Evolutionary conservation across 2,113 vertebrate genomes (phyloP).

Genomic region (Argyrosomus japonicus): DNA sequence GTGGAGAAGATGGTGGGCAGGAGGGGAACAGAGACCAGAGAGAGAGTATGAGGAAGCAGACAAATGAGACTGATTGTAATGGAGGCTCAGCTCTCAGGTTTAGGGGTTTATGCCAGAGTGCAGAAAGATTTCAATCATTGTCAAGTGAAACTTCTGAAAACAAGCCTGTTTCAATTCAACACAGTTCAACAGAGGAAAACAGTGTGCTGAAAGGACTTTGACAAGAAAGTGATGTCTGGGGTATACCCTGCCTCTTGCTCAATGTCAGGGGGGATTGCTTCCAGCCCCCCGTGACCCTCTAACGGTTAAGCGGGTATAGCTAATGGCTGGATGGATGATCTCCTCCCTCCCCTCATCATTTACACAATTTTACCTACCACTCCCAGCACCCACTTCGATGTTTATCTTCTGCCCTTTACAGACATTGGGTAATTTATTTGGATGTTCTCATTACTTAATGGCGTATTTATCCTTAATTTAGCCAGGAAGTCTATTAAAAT

Average conservation of each 20-base stretch:
- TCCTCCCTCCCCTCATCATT: neutral
- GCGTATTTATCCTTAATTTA: conserved; percentile 8
- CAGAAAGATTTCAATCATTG: conserved; percentile 38
- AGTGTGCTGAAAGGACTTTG: conserved; percentile 16
- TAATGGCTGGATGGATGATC: neutral
- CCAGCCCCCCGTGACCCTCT: neutral
- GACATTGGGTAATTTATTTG: conserved; percentile 8
- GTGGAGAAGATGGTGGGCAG: neutral
- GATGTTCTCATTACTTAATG: conserved; percentile 9
- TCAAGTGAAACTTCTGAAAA: conserved; percentile 51
- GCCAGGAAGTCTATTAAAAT: neutral
- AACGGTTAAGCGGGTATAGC: neutral
- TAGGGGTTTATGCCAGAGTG: conserved; percentile 1
- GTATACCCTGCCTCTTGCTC: neutral
- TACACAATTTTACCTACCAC: neutral
- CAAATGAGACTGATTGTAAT: conserved; percentile 43
- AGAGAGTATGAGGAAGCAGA: neutral
- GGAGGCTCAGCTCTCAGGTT: conserved; percentile 28
- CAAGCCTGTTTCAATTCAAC: conserved; percentile 34
- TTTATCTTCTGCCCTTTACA: neutral
- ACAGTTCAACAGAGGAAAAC: conserved; percentile 24
- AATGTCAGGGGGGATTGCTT: neutral
- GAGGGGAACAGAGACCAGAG: neutral
- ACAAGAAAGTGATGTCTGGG: neutral
- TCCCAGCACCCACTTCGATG: neutral